These are phyloP conservation scores for Lepidostoma basale DNA, from an alignment of 1,140 invertebrate genomes.

Conservation along the genomic window DNA sequence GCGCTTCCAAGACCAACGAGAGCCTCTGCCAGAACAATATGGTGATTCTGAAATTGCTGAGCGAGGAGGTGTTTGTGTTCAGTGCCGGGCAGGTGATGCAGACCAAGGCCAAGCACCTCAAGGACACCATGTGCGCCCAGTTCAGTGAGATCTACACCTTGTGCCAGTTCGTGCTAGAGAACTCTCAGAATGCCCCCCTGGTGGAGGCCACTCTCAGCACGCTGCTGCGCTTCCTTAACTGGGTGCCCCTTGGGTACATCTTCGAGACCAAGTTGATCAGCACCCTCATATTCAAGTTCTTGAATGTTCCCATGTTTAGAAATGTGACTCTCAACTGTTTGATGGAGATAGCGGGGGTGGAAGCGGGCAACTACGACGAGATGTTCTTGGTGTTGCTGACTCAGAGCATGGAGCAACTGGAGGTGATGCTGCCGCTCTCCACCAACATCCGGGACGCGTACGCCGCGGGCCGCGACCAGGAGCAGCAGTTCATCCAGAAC, in stretches of 20 bases:
- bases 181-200: slow-evolving; percentile 93
- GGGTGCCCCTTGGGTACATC: slow-evolving; percentile 99
- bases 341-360: slow-evolving; percentile 95
- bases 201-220: slow-evolving; percentile 96
- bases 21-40: slow-evolving; percentile 99
- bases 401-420: slow-evolving; percentile 89
- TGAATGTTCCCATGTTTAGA: slow-evolving; percentile 96
- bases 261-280: slow-evolving; percentile 98
- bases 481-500: slow-evolving; percentile 99
- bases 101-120: slow-evolving; percentile 98
- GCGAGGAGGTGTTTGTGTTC: slow-evolving; percentile 99
- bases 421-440: slow-evolving; percentile 87
- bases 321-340: slow-evolving; percentile 98
- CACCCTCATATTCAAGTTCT: slow-evolving; percentile 95
- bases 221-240: slow-evolving; percentile 95
- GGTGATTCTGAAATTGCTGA: slow-evolving; percentile 95
- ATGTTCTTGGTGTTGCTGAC: slow-evolving; percentile 89
- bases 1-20: slow-evolving; percentile 98
- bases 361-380: slow-evolving; percentile 87
- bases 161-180: slow-evolving; percentile 97
- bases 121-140: slow-evolving; percentile 99
- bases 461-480: slow-evolving; percentile 89
- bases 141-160: slow-evolving; percentile 98
- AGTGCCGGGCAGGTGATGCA: slow-evolving; percentile 97
- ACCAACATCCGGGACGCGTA: slow-evolving; percentile 96